Conservation (phyloP, 2,113 vertebrate species). For the Mormyrus lacerda region DNA sequence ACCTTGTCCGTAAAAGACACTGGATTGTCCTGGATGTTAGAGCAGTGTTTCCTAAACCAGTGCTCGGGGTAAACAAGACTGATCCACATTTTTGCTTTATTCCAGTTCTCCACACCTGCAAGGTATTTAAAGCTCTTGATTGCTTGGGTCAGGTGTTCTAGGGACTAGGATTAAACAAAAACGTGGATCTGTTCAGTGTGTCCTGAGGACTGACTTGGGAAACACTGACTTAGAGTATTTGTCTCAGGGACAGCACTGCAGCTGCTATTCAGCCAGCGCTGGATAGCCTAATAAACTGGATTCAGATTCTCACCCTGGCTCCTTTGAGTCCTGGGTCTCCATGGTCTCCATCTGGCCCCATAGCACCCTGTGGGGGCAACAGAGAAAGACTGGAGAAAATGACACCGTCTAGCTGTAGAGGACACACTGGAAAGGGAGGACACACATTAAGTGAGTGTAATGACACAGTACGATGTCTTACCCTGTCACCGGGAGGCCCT, state of each 20-base stretch:
- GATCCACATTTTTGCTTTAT: too few species aligned
- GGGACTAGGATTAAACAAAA: too few species aligned
- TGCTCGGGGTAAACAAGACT: too few species aligned
- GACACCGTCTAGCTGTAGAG: background rate
- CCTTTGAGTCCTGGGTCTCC: slow-evolving; percentile 71
- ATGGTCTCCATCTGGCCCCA: slow-evolving; percentile 62
- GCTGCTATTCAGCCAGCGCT: too few species aligned
- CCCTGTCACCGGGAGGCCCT: slow-evolving; percentile 59
- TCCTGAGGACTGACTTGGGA: background rate
- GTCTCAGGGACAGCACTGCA: background rate
- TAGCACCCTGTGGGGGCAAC: slow-evolving; percentile 55
- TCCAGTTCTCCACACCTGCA: too few species aligned
- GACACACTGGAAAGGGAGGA: background rate
- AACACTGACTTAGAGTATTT: background rate
- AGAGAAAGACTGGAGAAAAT: background rate
- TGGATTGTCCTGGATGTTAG: background rate
- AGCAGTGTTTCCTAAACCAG: too few species aligned
- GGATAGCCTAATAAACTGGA: background rate
- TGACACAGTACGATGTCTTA: slow-evolving; percentile 40
- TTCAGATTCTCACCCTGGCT: slow-evolving; percentile 54
- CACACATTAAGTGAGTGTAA: background rate
- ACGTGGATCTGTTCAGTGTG: too few species aligned
- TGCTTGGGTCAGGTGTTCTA: too few species aligned
- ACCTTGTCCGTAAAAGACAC: background rate
- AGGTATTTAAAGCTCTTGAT: too few species aligned